Evolutionary conservation across 2,113 vertebrate species (phyloP).

Genomic region (Chamaetylas fuelleborni): DNA sequence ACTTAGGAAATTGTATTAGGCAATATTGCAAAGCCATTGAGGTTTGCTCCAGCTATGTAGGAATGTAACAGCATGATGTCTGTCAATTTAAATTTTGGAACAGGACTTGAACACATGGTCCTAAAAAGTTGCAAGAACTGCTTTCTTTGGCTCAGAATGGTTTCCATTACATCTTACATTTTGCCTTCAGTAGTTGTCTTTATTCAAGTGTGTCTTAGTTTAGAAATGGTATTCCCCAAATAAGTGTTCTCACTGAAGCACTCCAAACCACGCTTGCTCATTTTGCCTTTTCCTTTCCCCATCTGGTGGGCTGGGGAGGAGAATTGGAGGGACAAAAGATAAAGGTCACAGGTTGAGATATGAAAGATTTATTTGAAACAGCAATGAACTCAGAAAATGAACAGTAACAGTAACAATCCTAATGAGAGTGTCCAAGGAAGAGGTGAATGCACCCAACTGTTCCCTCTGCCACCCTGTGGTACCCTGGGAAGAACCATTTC

Average conservation of each 20-base stretch:
- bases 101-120: not conserved
- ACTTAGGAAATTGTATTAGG: not conserved
- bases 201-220: not conserved
- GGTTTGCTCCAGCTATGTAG: not conserved
- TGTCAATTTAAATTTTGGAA: not conserved
- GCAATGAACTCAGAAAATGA: not conserved
- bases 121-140: not conserved
- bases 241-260: not conserved
- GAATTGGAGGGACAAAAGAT: not conserved
- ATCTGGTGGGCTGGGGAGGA: not conserved
- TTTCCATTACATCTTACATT: not conserved
- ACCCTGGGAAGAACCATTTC: not conserved
- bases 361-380: rapidly evolving
- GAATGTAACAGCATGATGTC: not conserved
- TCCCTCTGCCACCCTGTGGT: not conserved
- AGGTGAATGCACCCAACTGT: not conserved
- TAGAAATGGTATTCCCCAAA: not conserved
- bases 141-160: not conserved
- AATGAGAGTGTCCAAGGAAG: not conserved
- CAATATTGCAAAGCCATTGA: not conserved
- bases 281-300: not conserved
- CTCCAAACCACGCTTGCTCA: not conserved
- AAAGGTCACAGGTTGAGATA: not conserved
- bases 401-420: not conserved
- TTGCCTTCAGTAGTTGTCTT: not conserved